A percentile compares a stretch with the other conserved stretches of the same genome.
Conservation (phyloP, 2,797 vertebrate genomes). For the Sebastes vulpes region DNA sequence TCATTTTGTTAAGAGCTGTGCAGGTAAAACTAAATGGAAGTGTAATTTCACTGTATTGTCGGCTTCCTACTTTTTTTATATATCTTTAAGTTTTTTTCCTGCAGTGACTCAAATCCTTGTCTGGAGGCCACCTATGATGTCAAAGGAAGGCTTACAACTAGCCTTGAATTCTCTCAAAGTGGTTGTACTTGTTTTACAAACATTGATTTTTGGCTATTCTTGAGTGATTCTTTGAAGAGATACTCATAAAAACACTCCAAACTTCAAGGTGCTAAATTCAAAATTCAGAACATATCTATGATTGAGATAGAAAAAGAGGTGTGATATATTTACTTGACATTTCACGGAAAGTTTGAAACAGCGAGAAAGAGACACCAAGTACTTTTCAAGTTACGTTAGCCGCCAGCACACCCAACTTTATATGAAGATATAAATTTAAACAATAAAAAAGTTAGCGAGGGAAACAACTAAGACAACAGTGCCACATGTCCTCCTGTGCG, state of each 20-base stretch:
- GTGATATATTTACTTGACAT: background rate
- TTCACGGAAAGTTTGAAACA: constrained; percentile 3
- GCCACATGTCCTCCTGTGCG: constrained; percentile 9
- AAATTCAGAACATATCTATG: too few species aligned
- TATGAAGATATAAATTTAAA: constrained; percentile 30
- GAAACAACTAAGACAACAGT: constrained; percentile 7
- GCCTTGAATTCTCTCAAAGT: background rate
- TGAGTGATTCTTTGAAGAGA: background rate
- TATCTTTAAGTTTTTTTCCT: background rate
- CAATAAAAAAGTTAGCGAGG: constrained; percentile 22
- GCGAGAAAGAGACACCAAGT: background rate
- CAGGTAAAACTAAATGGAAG: constrained; percentile 56
- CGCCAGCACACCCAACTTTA: constrained; percentile 1
- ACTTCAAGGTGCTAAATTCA: too few species aligned
- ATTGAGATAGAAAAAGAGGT: background rate
- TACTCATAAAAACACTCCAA: too few species aligned
- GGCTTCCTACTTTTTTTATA: constrained; percentile 13
- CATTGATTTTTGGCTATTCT: background rate
- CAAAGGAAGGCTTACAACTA: background rate
- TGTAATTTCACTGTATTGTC: constrained; percentile 38
- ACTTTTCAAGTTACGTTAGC: background rate
- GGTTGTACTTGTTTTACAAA: background rate
- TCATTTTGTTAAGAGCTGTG: constrained; percentile 69
- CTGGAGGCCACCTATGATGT: background rate
- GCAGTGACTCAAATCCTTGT: background rate